Evolutionary conservation across 2,113 vertebrate genomes (phyloP), one percentile per base, ranked within the genome.

Genomic region (Heteronetta atricapilla): DNA sequence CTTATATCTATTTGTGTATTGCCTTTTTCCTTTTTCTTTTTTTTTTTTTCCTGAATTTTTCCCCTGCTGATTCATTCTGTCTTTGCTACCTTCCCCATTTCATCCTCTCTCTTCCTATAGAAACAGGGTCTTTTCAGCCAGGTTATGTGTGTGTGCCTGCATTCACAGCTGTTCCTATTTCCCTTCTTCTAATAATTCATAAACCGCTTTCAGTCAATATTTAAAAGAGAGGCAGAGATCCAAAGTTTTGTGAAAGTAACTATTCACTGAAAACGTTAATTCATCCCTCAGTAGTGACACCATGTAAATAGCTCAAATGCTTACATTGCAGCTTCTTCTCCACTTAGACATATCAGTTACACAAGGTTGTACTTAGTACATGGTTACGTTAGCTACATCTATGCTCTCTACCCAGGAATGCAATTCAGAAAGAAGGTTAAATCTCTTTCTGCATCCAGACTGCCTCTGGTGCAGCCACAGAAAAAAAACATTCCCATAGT

Each of bases 81-180:
- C 83, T 88, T 48, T 84, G 42, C 86, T 93, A 90, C 93, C 83
- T 97, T 95, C 83, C 90, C 18, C 46, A 42, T 96, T 93, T 93
- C 80, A 86, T 93, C 28, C 72, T 36, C 78, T 69, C 80, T 94
- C 92, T 96, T 96, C 96, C 92, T 96, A 92, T 93, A 96, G 95
- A 93, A 96, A 94, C 94, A 70, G 64, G 28, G 22, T 66, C 36
- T 80, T 81, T 95, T 77, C 59, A 90, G 88, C 19, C 63, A 15
- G 76, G 68, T 93, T 92, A 55, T 63, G 79, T 55, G 53, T 64
- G 55, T 9, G 1, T 74, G 86, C 68, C 69, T 88, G n/a, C 90
- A 46, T 84, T 77, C 60, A 86, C 68, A 95, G 80, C 90, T 92
- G 50, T 80, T 92, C 59, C 20, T 3, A 0, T 81, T 94, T 93